phyloP scores from a whole-genome alignment of 30 jellyfish, hydroid and myxozoan genomes.

The Clytia hemisphaerica region DNA sequence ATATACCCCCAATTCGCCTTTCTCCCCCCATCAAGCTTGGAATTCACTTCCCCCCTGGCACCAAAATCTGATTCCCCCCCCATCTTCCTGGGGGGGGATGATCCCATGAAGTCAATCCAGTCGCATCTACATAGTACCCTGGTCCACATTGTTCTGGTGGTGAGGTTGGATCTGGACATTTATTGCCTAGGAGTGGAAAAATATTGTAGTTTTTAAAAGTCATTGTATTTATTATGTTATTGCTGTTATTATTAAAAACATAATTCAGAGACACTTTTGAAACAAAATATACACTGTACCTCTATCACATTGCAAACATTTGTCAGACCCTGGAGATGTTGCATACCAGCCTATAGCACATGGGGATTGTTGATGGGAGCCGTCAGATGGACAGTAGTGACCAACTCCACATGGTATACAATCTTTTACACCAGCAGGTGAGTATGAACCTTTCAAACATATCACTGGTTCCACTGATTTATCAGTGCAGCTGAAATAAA shows the following conservation, averaged over 20 bases:
- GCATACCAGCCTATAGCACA: conserved; percentile 26
- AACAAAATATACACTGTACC: conserved; percentile 7
- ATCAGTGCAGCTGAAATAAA: conserved; percentile 31
- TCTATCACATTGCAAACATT: conserved; percentile 10
- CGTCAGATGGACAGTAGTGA: conserved; percentile 27
- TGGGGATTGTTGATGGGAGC: conserved; percentile 3
- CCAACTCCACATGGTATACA: conserved; percentile 20
- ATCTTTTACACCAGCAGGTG: conserved; percentile 41
- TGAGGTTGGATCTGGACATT: conserved; percentile 36
- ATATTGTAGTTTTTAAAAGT: neutral
- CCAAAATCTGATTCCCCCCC: too few species aligned
- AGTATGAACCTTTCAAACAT: conserved; percentile 50
- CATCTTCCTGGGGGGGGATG: too few species aligned
- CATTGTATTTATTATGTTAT: too few species aligned
- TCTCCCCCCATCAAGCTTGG: too few species aligned
- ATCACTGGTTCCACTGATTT: conserved; percentile 40
- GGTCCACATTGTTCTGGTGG: conserved; percentile 59
- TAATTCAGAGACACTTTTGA: neutral
- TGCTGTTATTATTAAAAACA: neutral
- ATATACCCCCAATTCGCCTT: too few species aligned
- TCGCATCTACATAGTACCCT: conserved; percentile 64
- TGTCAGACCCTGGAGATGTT: neutral
- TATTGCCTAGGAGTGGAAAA: conserved; percentile 32
- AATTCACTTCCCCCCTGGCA: too few species aligned
- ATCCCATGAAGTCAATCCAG: conserved; percentile 57